Evolutionary conservation across 2,888 invertebrate species (phyloP).

Genomic region (Drosophila yooni): DNA sequence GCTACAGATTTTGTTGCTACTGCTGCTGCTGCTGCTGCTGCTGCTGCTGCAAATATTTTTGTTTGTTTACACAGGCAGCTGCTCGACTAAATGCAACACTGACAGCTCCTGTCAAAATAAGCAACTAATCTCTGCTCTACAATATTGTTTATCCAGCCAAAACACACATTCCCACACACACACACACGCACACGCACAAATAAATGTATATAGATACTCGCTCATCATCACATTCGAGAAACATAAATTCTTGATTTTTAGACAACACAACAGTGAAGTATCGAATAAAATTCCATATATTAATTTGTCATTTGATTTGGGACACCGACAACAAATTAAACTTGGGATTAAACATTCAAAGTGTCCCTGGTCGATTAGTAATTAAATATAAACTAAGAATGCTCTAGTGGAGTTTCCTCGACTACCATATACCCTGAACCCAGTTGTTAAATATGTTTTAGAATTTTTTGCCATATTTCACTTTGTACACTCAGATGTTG

Average conservation of each 20-base stretch:
- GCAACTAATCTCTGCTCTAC: constrained; percentile 69
- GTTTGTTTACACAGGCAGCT: constrained; percentile 60
- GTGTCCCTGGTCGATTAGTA: background rate
- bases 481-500: background rate
- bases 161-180: constrained; percentile 15
- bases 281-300: background rate
- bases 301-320: constrained; percentile 42
- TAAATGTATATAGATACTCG: background rate
- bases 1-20: background rate
- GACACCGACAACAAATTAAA: constrained; percentile 38
- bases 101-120: constrained; percentile 78
- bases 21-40: constrained; percentile 1
- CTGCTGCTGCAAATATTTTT: constrained; percentile 50
- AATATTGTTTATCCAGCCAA: constrained; percentile 67
- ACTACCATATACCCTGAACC: background rate
- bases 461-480: too few species aligned
- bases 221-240: background rate
- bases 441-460: too few species aligned
- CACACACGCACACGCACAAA: background rate
- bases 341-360: background rate
- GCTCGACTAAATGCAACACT: constrained; percentile 70
- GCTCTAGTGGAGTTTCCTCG: background rate
- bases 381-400: background rate
- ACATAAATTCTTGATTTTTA: constrained; percentile 36
- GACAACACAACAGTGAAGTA: constrained; percentile 19